phyloP scores from a whole-genome alignment of 2,888 invertebrate genomes.

The Shargacucullia verbasci region DNA sequence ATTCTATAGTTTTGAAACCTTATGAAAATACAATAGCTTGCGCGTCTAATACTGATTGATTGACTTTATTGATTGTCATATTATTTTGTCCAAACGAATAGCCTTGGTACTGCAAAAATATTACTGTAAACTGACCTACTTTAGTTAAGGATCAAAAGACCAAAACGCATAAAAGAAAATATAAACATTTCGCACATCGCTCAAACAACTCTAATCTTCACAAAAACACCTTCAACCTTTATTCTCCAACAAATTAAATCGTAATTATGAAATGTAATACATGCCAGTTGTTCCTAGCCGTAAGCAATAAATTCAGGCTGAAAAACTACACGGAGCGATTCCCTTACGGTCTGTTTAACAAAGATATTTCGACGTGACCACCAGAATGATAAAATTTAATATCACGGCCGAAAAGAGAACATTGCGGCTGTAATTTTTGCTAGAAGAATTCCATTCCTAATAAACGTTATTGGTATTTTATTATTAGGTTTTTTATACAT shows the following conservation, averaged over 20 bases:
- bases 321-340: constrained; percentile 68
- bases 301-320: constrained; percentile 64
- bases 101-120: too few relatives aligned
- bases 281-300: constrained; percentile 22
- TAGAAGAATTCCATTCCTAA: constrained; percentile 63
- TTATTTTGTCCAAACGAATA: too few relatives aligned
- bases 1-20: too few relatives aligned
- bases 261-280: constrained; percentile 44
- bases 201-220: too few relatives aligned
- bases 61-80: too few relatives aligned
- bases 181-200: too few relatives aligned
- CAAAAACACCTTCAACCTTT: too few relatives aligned
- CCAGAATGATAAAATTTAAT: constrained; percentile 81
- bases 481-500: constrained; percentile 54
- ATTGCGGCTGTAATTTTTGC: constrained; percentile 67
- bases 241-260: constrained; percentile 30
- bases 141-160: too few relatives aligned
- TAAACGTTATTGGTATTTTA: constrained; percentile 71
- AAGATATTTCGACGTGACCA: constrained; percentile 74
- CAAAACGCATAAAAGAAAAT: not conserved
- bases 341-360: constrained; percentile 74
- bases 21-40: too few relatives aligned
- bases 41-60: too few relatives aligned
- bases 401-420: constrained; percentile 63
- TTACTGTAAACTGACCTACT: too few relatives aligned